A percentile compares a stretch with the other conserved stretches of the same genome.
phyloP scores from a whole-genome alignment of 2,113 vertebrate genomes.

The Riparia riparia region DNA sequence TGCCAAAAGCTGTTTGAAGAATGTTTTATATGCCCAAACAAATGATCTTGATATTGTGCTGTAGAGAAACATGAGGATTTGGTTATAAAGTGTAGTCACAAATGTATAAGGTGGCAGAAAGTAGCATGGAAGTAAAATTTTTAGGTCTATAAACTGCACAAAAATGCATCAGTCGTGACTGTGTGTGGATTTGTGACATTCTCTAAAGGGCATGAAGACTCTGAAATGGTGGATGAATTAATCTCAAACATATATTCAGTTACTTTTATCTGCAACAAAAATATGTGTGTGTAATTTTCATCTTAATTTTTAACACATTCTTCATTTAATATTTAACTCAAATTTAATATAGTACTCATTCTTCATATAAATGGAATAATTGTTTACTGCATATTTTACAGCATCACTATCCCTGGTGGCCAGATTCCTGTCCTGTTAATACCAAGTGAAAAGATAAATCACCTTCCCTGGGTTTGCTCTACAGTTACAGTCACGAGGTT shows the following conservation, averaged over 20 bases:
- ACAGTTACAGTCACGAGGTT: not conserved
- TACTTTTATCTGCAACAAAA: constrained; percentile 41
- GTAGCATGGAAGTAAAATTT: not conserved
- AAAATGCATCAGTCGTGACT: not conserved
- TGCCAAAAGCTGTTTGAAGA: constrained; percentile 3
- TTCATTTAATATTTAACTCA: constrained; percentile 61
- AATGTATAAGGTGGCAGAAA: not conserved
- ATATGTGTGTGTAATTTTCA: not conserved
- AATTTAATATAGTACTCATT: constrained; percentile 27
- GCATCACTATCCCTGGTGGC: not conserved
- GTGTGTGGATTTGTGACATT: not conserved
- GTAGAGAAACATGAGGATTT: not conserved
- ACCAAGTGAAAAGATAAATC: constrained; percentile 6
- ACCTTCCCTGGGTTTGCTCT: not conserved
- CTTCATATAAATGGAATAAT: constrained; percentile 46
- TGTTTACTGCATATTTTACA: constrained; percentile 57
- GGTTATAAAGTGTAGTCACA: not conserved
- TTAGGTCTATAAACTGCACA: not conserved
- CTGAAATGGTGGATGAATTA: not conserved
- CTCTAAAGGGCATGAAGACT: not conserved
- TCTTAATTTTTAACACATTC: constrained; percentile 46
- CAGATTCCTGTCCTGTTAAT: not conserved
- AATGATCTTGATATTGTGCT: not conserved
- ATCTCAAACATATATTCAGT: not conserved
- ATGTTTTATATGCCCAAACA: not conserved